Conservation (phyloP, 2,797 vertebrate species). For the Rhinogobio ventralis region DNA sequence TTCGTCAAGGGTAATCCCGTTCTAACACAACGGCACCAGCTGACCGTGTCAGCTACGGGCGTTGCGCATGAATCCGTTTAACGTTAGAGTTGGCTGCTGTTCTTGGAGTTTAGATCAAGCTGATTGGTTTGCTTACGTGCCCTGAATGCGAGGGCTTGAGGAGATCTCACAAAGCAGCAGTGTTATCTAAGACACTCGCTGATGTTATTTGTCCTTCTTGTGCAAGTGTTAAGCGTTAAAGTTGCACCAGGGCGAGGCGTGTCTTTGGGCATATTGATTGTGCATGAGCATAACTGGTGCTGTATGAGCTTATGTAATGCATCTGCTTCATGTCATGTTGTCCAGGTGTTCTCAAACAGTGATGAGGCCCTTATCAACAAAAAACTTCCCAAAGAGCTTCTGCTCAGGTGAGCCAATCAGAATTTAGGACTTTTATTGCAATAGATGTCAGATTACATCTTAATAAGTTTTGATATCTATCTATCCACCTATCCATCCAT, state of each 20-base stretch:
- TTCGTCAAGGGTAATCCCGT: slow-evolving; percentile 78
- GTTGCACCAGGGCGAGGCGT: slow-evolving; percentile 12
- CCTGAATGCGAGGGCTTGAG: slow-evolving; percentile 27
- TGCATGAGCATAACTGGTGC: background rate
- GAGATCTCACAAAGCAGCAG: slow-evolving; percentile 26
- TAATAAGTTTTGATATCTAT: background rate
- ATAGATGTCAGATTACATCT: background rate
- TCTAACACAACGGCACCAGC: slow-evolving; percentile 72
- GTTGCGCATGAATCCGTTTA: slow-evolving; percentile 63
- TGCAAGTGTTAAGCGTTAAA: slow-evolving; percentile 10
- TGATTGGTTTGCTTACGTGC: slow-evolving; percentile 45
- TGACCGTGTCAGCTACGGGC: slow-evolving; percentile 73
- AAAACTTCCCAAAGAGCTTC: slow-evolving; percentile 97
- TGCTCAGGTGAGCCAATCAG: slow-evolving; percentile 86
- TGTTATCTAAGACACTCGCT: slow-evolving; percentile 20
- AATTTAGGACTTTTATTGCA: background rate
- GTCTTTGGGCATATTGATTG: background rate
- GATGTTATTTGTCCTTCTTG: background rate
- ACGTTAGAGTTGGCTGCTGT: slow-evolving; percentile 61
- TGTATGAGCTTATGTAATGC: background rate
- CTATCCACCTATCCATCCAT: slow-evolving; percentile 35
- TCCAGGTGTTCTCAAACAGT: slow-evolving; percentile 92
- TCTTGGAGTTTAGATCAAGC: slow-evolving; percentile 51
- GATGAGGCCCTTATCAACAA: slow-evolving; percentile 97
- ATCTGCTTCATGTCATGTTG: slow-evolving; percentile 45